A percentile compares a stretch with the other conserved stretches of the same genome.
Conservation (phyloP, 2,888 invertebrate species). For the Malthinus flaveolus region DNA sequence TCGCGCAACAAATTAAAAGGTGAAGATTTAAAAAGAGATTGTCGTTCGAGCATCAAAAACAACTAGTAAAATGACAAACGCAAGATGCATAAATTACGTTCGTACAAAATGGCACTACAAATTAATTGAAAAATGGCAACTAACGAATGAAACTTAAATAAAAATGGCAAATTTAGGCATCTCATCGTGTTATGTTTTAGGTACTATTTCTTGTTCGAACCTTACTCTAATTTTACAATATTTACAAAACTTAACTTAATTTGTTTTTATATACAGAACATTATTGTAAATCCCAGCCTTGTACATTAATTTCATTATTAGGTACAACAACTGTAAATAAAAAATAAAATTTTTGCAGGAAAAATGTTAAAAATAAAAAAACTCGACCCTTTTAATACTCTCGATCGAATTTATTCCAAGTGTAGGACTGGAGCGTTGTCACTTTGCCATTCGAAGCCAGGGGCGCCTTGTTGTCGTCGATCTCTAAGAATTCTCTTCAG, state of each 20-base stretch:
- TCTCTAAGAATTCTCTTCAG: no score
- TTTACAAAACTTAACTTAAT: slow-evolving; percentile 13
- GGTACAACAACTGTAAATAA: background rate
- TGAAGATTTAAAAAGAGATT: slow-evolving; percentile 13
- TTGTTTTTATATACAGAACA: slow-evolving; percentile 10
- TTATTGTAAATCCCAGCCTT: slow-evolving; percentile 17
- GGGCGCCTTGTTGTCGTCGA: no score
- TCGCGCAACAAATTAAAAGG: background rate
- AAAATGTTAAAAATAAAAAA: no score
- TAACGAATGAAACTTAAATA: background rate
- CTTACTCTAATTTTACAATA: slow-evolving; percentile 3
- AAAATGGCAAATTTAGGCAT: slow-evolving; percentile 7
- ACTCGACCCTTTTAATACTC: no score
- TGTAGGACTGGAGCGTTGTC: no score
- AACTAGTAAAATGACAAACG: slow-evolving; percentile 1
- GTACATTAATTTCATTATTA: background rate
- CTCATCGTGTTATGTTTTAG: slow-evolving; percentile 8
- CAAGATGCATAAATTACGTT: background rate
- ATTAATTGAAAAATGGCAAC: slow-evolving; percentile 10
- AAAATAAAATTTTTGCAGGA: no score
- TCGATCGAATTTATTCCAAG: no score
- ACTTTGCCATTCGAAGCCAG: no score
- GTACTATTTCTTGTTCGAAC: slow-evolving; percentile 9
- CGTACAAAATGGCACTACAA: background rate
- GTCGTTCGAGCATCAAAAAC: slow-evolving; percentile 29